Base-by-base conservation (phyloP, 2,888 invertebrate genomes). In the Apotomis turbidana region DNA sequence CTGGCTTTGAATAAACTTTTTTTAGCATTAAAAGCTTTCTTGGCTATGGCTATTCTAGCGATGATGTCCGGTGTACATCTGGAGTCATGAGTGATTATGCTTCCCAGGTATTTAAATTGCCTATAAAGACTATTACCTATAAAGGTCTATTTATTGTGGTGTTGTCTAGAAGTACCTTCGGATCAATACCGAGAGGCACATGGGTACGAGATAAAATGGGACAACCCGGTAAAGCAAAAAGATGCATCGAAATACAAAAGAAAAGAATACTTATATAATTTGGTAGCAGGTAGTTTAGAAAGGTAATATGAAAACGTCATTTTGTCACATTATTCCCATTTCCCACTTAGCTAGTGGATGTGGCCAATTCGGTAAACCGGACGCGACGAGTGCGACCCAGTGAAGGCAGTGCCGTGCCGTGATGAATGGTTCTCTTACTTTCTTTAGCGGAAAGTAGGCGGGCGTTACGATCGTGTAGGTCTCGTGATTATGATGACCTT, bases 281-380 rank as follows among this genome's bases (percentile, higher is more conserved):
- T 12, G 36, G 9, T 12, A 12, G 9, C 15, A 60, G 60, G 10
- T 44, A 10, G 15, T 6, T 6, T 3, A 49, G 9, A 76, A 74
- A 57, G 66, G 13, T 10, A 54, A 62, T 54, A 38, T 72, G 10
- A 52, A 59, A n/a, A 64, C 15, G 41, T 59, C 15, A 59, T 10
- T 41, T 15, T 83, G 84, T 82, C 85, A 80, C 87, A 87, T 87
- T 85, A 15, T 15, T 15, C 15, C 15, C 15, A 15, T 15, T 89
- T 86, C 83, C 89, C 86, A 90, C 86, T 89, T 89, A 89, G 88
- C 90, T 88, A 44, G 91, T 90, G 90, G 87, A 89, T 86, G 92
- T 90, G 85, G 90, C 90, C 91, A 89, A 90, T 92, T 88, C 87
- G 87, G 87, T 84, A 85, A 89, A 88, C 91, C 92, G 92, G 90